Base-by-base conservation (phyloP, 2,888 invertebrate genomes). In the Drosophila birchii region DNA sequence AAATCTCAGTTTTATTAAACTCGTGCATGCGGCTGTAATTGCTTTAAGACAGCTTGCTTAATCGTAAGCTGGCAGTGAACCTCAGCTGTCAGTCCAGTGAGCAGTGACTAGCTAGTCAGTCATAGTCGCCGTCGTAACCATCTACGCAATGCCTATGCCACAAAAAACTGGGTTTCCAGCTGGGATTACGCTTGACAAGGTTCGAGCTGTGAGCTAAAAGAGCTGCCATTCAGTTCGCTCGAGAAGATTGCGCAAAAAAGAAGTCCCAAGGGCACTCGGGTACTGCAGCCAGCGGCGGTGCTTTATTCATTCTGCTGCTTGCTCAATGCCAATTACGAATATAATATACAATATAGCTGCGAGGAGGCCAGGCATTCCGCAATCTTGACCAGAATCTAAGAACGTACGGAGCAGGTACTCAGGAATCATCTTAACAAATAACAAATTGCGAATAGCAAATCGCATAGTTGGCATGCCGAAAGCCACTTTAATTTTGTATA, bases 61-160 rank as follows among this genome's bases (percentile, higher is more conserved):
- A 70, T 64, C 32, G 11, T 20, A 36, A 57, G 34, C 70, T 70
- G 68, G 70, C 57, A 68, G 47, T 49, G 68, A 68, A 70, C 70
- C 57, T 49, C 29, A 70, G 45, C 56, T 69, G 67, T 57, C 70
- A 36, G 57, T 12, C 36, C 6, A 20, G 12, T 59, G 39, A 29
- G 8, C 18, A 26, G 39, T 23, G 23, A 57, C 57, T 69, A 69
- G 41, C 70, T 47, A 68, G 70, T 39, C 18, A 68, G 70, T 39
- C 18, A 18, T 6, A 63, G 38, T 20, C 16, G 23, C 16, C 44
- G 23, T 44, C 44, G 44, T 45, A 69, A 47, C 53, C 26, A 64
- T 51, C 36, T 53, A 64, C 55, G 67, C 69, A 69, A 56, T 20
- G 39, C 18, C 60, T 32, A 32, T 29, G 39, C 53, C 45, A n/a